Evolutionary conservation across 2,113 vertebrate species (phyloP).

Genomic region (Tachycineta bicolor): DNA sequence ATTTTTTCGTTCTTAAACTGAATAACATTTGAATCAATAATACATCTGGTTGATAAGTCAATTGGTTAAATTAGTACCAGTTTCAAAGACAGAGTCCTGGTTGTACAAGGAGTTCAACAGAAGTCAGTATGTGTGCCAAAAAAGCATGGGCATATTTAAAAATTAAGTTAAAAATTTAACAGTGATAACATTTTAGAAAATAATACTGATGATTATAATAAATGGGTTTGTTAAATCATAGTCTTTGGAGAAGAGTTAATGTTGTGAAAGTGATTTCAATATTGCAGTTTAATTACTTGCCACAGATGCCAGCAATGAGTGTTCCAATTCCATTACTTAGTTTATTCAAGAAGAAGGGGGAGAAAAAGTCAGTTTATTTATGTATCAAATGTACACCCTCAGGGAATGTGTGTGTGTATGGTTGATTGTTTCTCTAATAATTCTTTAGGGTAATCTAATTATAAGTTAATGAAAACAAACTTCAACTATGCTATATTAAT

Average conservation of each 20-base stretch:
- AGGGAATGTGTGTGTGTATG: background rate
- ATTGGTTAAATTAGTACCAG: background rate
- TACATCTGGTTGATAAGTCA: background rate
- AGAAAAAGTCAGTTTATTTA: background rate
- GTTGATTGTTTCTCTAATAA: background rate
- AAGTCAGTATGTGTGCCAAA: background rate
- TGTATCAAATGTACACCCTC: background rate
- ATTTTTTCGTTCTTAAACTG: background rate
- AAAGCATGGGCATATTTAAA: background rate
- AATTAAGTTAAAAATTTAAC: background rate
- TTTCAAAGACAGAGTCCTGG: background rate
- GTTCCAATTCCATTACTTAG: background rate
- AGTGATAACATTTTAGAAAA: background rate
- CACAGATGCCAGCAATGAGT: background rate
- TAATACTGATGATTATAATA: constrained; percentile 1
- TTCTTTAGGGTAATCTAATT: background rate
- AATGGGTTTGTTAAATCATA: background rate
- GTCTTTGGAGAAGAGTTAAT: background rate
- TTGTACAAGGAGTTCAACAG: background rate
- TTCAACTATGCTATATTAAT: background rate
- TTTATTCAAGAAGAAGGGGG: background rate
- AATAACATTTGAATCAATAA: background rate
- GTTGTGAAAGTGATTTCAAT: constrained; percentile 21
- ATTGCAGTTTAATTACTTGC: constrained; percentile 17
- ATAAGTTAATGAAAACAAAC: background rate